These are phyloP conservation scores for Dioctria linearis DNA, from an alignment of 2,888 invertebrate species.

Conservation along the genomic window DNA sequence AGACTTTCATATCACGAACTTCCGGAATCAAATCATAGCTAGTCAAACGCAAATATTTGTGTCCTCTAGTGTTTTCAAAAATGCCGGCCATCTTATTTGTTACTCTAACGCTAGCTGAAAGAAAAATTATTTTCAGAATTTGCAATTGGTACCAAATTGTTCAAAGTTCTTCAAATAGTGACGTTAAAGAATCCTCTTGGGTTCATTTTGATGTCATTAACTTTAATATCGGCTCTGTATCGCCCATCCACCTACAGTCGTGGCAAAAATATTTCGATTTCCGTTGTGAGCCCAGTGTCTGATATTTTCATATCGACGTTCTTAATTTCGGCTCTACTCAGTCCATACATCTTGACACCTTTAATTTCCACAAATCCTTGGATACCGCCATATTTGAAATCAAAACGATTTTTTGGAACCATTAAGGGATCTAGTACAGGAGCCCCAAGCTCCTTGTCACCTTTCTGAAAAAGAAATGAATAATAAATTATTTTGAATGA, in stretches of 20 bases:
- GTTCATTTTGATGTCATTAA: constrained; percentile 76
- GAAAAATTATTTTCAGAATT: constrained; percentile 17
- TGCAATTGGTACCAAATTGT: not conserved
- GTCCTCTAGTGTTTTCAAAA: constrained; percentile 73
- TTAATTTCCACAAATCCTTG: constrained; percentile 69
- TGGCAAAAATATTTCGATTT: constrained; percentile 75
- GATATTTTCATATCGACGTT: constrained; percentile 75
- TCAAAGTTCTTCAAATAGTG: constrained; percentile 75
- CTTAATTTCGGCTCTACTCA: constrained; percentile 73
- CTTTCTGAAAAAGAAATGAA: constrained; percentile 61
- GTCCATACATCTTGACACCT: constrained; percentile 74
- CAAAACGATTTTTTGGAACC: constrained; percentile 64
- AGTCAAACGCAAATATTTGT: constrained; percentile 74
- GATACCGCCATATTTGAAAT: constrained; percentile 65
- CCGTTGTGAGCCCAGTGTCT: constrained; percentile 74
- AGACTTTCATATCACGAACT: constrained; percentile 76
- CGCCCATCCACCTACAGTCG: constrained; percentile 74
- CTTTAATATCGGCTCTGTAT: constrained; percentile 76
- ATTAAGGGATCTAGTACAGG: constrained; percentile 68
- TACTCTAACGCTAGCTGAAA: constrained; percentile 74
- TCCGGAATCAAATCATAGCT: constrained; percentile 77
- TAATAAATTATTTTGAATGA: not conserved
- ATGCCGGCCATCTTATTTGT: constrained; percentile 75
- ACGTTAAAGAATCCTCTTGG: constrained; percentile 76
- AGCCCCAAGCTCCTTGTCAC: constrained; percentile 67